These are phyloP conservation scores for Neoniphon sammara DNA, from an alignment of 2,797 vertebrate species.

Conservation along the genomic window DNA sequence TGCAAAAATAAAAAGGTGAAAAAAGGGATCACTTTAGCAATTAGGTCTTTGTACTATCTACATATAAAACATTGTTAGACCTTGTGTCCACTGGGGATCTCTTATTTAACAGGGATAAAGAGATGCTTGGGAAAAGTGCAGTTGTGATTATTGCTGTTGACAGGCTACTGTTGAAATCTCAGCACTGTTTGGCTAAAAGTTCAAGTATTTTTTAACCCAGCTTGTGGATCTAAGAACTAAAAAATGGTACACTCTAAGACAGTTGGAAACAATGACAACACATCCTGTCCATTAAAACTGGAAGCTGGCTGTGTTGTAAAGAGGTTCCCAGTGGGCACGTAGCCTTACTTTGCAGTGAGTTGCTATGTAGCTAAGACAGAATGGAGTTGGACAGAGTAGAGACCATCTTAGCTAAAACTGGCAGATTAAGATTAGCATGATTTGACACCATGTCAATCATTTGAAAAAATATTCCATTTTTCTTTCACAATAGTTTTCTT, in stretches of 20 bases:
- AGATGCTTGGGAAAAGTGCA: background rate
- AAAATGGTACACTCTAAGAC: background rate
- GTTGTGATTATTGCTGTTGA: background rate
- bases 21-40: background rate
- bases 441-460: constrained; percentile 10
- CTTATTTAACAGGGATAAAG: constrained; percentile 6
- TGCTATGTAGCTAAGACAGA: constrained; percentile 4
- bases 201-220: too few relatives aligned
- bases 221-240: background rate
- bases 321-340: constrained; percentile 69
- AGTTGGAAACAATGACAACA: too few relatives aligned
- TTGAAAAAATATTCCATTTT: constrained; percentile 1
- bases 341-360: constrained; percentile 27
- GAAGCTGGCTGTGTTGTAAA: background rate
- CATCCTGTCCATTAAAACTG: background rate
- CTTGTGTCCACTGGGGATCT: constrained; percentile 67
- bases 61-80: constrained; percentile 19
- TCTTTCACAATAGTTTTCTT: background rate
- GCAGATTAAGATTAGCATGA: constrained; percentile 18
- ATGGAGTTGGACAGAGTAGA: constrained; percentile 17
- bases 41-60: constrained; percentile 4
- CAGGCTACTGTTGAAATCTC: background rate
- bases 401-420: background rate
- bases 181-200: background rate
- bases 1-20: background rate